phyloP scores from a whole-genome alignment of 2,797 vertebrate genomes.

The Dallia pectoralis region DNA sequence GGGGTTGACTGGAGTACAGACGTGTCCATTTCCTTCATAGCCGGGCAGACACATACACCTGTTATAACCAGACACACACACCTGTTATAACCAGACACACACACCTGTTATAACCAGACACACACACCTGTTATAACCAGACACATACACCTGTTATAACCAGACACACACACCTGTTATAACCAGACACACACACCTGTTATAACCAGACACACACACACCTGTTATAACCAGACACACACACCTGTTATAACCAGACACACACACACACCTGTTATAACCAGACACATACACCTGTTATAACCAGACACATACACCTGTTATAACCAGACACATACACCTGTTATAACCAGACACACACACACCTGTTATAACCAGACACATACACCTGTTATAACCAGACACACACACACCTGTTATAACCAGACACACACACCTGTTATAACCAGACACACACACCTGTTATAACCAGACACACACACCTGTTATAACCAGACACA shows the following conservation, averaged over 20 bases:
- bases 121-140: no score
- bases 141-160: no score
- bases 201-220: no score
- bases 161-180: not conserved
- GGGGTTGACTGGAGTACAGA: conserved; percentile 78
- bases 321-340: no score
- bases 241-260: not conserved
- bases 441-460: not conserved
- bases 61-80: conserved; percentile 13
- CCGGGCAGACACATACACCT: conserved; percentile 88
- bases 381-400: not conserved
- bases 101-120: not conserved
- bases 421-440: not conserved
- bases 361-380: no score
- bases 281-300: not conserved
- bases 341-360: not conserved
- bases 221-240: not conserved
- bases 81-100: not conserved
- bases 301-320: no score
- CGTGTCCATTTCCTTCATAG: conserved; percentile 89
- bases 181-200: not conserved
- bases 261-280: not conserved
- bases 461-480: not conserved
- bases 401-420: not conserved
- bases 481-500: not conserved